Percentiles rank a stretch among this genome's conserved stretches.
Evolutionary conservation across 2,113 vertebrate species (phyloP).

Genomic region (Calypte anna): DNA sequence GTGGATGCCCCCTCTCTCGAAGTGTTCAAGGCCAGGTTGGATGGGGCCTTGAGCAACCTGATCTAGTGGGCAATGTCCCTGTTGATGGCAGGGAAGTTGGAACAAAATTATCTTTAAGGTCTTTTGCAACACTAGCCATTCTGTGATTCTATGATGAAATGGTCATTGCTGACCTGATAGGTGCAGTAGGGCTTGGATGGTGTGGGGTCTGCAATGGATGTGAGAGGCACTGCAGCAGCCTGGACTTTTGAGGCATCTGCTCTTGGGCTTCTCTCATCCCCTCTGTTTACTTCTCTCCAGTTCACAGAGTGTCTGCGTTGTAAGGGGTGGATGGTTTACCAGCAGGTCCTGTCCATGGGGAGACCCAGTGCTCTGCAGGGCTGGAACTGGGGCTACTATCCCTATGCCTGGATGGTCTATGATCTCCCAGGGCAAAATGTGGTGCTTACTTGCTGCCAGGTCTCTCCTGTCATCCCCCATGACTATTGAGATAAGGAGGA

Average conservation of each 20-base stretch:
- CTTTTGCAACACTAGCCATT: too few relatives aligned
- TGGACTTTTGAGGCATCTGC: neutral
- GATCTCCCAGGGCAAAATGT: slow-evolving; percentile 93
- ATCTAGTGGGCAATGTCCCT: too few relatives aligned
- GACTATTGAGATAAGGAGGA: slow-evolving; percentile 87
- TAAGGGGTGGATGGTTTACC: slow-evolving; percentile 89
- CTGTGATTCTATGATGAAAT: slow-evolving; percentile 60
- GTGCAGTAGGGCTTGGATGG: neutral
- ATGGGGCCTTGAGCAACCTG: too few relatives aligned
- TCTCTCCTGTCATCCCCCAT: slow-evolving; percentile 93
- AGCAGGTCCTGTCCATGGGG: slow-evolving; percentile 93
- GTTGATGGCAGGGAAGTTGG: too few relatives aligned
- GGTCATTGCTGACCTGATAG: slow-evolving; percentile 89
- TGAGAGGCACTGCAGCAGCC: rapidly evolving
- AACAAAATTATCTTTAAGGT: too few relatives aligned
- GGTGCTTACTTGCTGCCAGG: slow-evolving; percentile 93
- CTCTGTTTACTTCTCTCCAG: slow-evolving; percentile 49
- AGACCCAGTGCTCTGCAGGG: slow-evolving; percentile 84
- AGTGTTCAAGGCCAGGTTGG: too few relatives aligned
- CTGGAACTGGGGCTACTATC: slow-evolving; percentile 99
- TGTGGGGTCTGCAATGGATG: rapidly evolving
- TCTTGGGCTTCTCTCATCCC: neutral
- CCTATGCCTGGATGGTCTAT: slow-evolving; percentile 94
- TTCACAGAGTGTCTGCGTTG: slow-evolving; percentile 94
- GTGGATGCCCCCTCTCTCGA: too few relatives aligned